A percentile compares a stretch with the other conserved stretches of the same genome.
These are phyloP conservation scores for Scleropages formosus DNA, from an alignment of 2,797 vertebrate genomes.

Conservation along the genomic window DNA sequence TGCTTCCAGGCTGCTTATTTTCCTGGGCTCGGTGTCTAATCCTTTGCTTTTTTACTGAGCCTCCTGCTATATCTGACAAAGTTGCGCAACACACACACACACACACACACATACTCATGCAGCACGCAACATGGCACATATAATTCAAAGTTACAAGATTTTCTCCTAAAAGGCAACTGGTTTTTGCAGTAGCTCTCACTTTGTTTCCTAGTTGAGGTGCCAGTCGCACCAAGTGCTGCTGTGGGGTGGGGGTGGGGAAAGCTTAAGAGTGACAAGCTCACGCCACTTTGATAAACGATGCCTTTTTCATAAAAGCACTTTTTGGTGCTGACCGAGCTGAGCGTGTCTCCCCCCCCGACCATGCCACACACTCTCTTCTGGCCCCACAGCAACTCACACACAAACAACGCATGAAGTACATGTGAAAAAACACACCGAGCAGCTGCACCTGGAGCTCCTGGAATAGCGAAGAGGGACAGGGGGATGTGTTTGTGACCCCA, in stretches of 20 bases:
- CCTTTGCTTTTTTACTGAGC: constrained; percentile 28
- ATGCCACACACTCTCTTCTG: background rate
- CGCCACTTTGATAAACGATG: constrained; percentile 5
- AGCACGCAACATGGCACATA: background rate
- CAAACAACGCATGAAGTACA: background rate
- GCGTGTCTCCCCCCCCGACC: background rate
- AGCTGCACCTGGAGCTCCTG: background rate
- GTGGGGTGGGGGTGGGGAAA: background rate
- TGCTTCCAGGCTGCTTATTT: constrained; percentile 42
- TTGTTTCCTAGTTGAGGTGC: background rate
- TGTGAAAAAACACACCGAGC: background rate
- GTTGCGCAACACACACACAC: background rate
- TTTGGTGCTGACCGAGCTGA: background rate
- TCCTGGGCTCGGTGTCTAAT: constrained; percentile 44
- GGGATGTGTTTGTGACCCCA: too few relatives aligned
- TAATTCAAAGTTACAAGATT: background rate
- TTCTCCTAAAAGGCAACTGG: background rate
- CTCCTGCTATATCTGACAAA: constrained; percentile 3
- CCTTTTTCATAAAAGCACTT: constrained; percentile 19
- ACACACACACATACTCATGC: background rate
- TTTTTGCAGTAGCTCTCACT: background rate
- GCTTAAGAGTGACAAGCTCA: background rate
- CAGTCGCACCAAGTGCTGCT: too few relatives aligned
- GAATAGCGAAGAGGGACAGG: background rate
- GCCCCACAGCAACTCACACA: background rate